A percentile compares a stretch with the other conserved stretches of the same genome.
Conservation (phyloP, 1,140 invertebrate genomes). For the Rhyacophila brunnea region DNA sequence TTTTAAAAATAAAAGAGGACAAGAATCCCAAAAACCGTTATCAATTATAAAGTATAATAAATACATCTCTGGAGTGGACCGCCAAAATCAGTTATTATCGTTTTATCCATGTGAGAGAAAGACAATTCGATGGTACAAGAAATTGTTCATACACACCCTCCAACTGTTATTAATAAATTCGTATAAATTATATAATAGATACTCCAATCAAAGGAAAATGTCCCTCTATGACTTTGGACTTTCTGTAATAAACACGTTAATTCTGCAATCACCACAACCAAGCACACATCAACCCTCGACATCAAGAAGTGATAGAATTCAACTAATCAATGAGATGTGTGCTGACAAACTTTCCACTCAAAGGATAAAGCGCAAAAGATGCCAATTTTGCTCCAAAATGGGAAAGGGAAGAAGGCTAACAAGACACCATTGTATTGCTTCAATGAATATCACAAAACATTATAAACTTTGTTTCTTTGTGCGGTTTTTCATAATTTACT, state of each 20-base stretch:
- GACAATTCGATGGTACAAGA: constrained; percentile 40
- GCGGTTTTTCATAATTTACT: too few relatives aligned
- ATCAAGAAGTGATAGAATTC: too few relatives aligned
- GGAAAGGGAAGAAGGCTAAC: too few relatives aligned
- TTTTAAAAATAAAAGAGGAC: constrained; percentile 30
- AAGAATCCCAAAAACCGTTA: constrained; percentile 34
- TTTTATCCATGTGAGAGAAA: constrained; percentile 41
- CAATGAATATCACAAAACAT: too few relatives aligned
- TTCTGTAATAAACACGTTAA: neutral
- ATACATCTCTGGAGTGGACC: constrained; percentile 38
- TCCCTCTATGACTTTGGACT: neutral
- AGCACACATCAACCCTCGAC: too few relatives aligned
- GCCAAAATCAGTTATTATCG: constrained; percentile 40
- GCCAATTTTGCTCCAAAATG: too few relatives aligned
- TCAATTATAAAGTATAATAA: constrained; percentile 40
- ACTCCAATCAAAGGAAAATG: neutral
- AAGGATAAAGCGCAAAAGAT: too few relatives aligned
- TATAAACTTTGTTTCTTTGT: too few relatives aligned
- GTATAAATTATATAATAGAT: constrained; percentile 3
- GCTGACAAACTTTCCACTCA: too few relatives aligned
- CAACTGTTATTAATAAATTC: constrained; percentile 28
- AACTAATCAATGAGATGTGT: too few relatives aligned
- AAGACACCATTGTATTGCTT: too few relatives aligned
- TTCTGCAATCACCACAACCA: neutral
- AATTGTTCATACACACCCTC: constrained; percentile 35